A percentile compares a stretch with the other conserved stretches of the same genome.
phyloP scores from a whole-genome alignment of 2,888 invertebrate genomes.

The Dynastes hyllus region DNA sequence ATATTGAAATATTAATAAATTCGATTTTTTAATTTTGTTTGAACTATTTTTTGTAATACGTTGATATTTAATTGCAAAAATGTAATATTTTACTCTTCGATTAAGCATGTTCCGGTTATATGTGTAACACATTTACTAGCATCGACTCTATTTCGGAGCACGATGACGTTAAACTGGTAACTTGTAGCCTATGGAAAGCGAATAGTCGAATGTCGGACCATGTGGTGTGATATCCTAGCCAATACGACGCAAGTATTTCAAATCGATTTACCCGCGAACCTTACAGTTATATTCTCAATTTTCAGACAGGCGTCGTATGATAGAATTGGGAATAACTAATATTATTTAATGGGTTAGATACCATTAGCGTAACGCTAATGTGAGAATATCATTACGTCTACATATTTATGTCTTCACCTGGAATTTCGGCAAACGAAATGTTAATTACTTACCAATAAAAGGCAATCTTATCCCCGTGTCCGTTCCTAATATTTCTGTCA shows the following conservation, averaged over 20 bases:
- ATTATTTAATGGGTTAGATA: background rate
- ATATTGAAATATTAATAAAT: no score
- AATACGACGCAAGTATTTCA: slow-evolving; percentile 38
- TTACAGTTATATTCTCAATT: background rate
- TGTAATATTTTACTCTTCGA: no score
- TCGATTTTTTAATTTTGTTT: no score
- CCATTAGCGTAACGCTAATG: background rate
- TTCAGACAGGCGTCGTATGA: background rate
- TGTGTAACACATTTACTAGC: background rate
- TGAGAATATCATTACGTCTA: background rate
- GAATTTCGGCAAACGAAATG: slow-evolving; percentile 51
- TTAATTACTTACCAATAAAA: slow-evolving; percentile 90
- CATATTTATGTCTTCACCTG: slow-evolving; percentile 51
- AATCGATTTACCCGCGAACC: slow-evolving; percentile 32
- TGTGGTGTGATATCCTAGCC: slow-evolving; percentile 51
- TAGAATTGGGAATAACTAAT: background rate
- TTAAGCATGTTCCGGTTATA: background rate
- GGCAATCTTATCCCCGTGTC: slow-evolving; percentile 92
- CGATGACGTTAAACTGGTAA: background rate
- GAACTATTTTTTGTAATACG: no score
- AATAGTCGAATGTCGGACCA: slow-evolving; percentile 42
- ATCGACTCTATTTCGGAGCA: slow-evolving; percentile 22
- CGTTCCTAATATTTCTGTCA: slow-evolving; percentile 92
- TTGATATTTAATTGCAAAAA: no score
- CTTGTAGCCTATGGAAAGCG: slow-evolving; percentile 16